Conservation (phyloP, 2,888 invertebrate species). For the Julus scandinavius region DNA sequence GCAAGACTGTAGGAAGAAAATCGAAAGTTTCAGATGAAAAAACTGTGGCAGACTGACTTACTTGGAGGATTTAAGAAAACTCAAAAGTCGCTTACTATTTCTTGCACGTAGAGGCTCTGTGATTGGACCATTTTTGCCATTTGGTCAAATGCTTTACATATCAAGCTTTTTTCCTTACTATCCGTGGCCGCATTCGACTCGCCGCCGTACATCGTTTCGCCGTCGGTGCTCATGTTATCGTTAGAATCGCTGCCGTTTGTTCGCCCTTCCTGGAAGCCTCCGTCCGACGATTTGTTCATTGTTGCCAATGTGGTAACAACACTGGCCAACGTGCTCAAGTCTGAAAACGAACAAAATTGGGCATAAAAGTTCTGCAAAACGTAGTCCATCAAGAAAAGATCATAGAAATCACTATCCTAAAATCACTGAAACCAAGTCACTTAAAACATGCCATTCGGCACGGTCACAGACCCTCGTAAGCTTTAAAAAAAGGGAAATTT, state of each 20-base stretch:
- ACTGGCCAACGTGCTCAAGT: conserved; percentile 68
- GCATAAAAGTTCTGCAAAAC: too few relatives aligned
- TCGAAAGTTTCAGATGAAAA: not conserved
- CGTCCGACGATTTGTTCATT: conserved; percentile 64
- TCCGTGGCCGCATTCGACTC: conserved; percentile 72
- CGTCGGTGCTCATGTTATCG: conserved; percentile 69
- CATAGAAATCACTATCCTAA: too few relatives aligned
- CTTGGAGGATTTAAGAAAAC: not conserved
- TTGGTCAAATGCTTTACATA: conserved; percentile 79
- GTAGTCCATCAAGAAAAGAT: too few relatives aligned
- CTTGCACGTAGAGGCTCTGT: conserved; percentile 56
- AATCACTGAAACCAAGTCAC: too few relatives aligned
- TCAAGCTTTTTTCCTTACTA: conserved; percentile 74
- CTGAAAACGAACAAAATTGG: conserved; percentile 60
- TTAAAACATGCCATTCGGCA: too few relatives aligned
- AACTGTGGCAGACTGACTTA: not conserved
- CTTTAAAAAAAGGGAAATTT: not conserved
- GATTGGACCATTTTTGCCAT: conserved; percentile 71
- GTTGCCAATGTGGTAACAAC: conserved; percentile 68
- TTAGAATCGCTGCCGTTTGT: conserved; percentile 70
- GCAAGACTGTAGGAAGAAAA: conserved; percentile 51
- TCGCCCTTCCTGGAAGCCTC: conserved; percentile 58
- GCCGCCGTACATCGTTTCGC: conserved; percentile 67
- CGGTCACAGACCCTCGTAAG: not conserved
- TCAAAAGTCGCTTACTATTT: conserved; percentile 32